Conservation (phyloP, 2,888 invertebrate genomes). For the Lamellibrachia columna region DNA sequence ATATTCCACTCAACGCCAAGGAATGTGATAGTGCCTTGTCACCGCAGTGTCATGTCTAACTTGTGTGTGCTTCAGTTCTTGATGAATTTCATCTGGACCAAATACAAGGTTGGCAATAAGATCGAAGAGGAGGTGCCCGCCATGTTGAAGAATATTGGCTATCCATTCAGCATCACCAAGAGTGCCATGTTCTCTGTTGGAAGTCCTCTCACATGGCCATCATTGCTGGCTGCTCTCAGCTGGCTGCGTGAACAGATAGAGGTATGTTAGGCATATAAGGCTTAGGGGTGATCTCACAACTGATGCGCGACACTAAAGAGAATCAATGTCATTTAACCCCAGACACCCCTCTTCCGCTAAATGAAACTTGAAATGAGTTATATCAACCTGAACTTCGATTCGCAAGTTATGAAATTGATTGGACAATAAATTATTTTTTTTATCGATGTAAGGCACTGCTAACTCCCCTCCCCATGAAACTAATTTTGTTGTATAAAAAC, state of each 20-base stretch:
- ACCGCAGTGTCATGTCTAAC: not conserved
- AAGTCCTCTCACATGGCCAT: conserved; percentile 60
- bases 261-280: conserved; percentile 41
- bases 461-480: too few species aligned
- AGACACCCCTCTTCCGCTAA: too few species aligned
- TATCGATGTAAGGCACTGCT: too few species aligned
- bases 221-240: conserved; percentile 54
- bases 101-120: conserved; percentile 49
- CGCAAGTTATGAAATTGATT: too few species aligned
- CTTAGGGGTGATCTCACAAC: too few species aligned
- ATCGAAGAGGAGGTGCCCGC: conserved; percentile 60
- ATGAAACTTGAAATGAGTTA: too few species aligned
- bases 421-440: too few species aligned
- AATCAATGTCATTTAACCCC: too few species aligned
- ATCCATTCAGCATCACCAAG: conserved; percentile 58
- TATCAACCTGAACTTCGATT: too few species aligned
- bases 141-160: conserved; percentile 54
- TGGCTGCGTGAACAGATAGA: conserved; percentile 54
- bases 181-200: conserved; percentile 59
- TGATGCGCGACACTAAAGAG: too few species aligned
- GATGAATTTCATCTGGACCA: conserved; percentile 46
- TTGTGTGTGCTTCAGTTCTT: conserved; percentile 52
- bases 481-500: too few species aligned
- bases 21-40: not conserved
- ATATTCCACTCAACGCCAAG: not conserved